These are phyloP conservation scores for Dasypogon diadema DNA, from an alignment of 2,888 invertebrate genomes.

Conservation along the genomic window DNA sequence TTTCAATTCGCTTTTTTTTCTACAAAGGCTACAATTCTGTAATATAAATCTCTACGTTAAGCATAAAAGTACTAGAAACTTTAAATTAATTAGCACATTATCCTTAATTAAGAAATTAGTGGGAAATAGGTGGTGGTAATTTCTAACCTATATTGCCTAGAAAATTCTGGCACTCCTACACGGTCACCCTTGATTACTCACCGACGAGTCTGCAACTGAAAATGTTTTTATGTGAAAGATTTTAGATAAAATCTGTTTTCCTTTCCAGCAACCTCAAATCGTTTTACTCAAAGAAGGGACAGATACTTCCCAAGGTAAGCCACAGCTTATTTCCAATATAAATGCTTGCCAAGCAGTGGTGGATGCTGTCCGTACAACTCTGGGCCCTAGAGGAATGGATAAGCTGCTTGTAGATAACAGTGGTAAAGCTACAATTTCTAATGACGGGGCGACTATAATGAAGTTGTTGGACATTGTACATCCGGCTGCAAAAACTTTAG, in stretches of 20 bases:
- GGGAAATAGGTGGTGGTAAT: background rate
- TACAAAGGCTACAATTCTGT: too few species aligned
- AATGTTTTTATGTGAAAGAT: constrained; percentile 1
- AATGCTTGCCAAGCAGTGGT: constrained; percentile 96
- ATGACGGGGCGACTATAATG: constrained; percentile 99
- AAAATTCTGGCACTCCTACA: constrained; percentile 29
- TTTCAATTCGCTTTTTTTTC: too few species aligned
- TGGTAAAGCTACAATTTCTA: constrained; percentile 96
- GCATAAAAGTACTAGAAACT: too few species aligned
- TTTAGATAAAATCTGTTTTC: constrained; percentile 45
- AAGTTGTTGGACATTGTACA: constrained; percentile 98
- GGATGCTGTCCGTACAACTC: constrained; percentile 94
- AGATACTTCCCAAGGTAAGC: constrained; percentile 94
- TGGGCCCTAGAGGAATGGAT: constrained; percentile 99
- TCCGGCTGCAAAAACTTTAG: constrained; percentile 97
- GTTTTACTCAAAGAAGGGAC: constrained; percentile 98
- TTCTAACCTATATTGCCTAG: constrained; percentile 12
- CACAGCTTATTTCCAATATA: constrained; percentile 96
- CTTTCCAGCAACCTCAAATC: constrained; percentile 93
- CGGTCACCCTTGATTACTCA: constrained; percentile 10
- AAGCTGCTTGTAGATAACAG: constrained; percentile 93
- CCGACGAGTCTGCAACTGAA: background rate
- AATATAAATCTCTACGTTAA: too few species aligned
- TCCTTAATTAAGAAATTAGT: too few species aligned
- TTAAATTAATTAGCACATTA: too few species aligned